Conservation (phyloP, 2,113 vertebrate genomes). For the Lagenorhynchus albirostris region DNA sequence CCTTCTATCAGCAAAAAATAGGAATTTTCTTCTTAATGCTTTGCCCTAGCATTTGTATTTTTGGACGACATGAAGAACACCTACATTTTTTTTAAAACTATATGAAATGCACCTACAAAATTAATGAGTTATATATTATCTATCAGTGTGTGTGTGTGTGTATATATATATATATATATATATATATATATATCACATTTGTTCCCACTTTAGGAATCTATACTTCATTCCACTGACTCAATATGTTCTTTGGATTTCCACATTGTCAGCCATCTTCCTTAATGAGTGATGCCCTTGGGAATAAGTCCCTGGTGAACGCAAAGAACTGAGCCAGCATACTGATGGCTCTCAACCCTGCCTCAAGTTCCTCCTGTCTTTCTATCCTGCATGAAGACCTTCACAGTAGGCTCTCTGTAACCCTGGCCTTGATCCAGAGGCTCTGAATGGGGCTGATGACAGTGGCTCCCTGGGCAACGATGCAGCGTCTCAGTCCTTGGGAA, state of each 20-base stretch:
- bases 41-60: background rate
- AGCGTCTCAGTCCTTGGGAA: background rate
- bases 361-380: background rate
- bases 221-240: background rate
- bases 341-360: background rate
- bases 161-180: too few relatives aligned
- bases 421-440: background rate
- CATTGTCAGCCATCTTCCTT: background rate
- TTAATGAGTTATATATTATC: too few relatives aligned
- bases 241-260: background rate
- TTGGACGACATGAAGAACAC: background rate
- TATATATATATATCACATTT: background rate
- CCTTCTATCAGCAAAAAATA: background rate
- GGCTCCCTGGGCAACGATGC: background rate
- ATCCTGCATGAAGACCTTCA: background rate
- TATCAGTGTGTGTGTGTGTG: background rate
- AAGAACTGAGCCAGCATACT: background rate
- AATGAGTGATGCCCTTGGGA: too few relatives aligned
- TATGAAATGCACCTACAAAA: background rate
- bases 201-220: background rate
- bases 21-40: background rate
- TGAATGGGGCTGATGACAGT: background rate
- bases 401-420: background rate
- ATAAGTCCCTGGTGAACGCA: background rate
- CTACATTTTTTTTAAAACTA: background rate